Evolutionary conservation across 2,888 invertebrate genomes (phyloP).

Genomic region (Eupithecia inturbata): DNA sequence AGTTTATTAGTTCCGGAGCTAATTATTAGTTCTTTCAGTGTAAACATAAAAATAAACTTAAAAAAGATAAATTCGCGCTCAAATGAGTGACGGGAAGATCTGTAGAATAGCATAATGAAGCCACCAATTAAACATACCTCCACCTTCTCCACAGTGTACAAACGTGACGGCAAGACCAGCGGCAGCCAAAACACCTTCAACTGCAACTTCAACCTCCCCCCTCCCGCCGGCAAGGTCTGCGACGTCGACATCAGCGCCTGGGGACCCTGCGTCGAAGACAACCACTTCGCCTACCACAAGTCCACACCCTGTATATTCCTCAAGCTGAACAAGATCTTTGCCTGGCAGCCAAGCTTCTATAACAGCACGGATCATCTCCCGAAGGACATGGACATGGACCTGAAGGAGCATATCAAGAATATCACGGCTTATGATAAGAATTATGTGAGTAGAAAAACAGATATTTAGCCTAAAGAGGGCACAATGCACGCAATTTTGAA

Average conservation of each 20-base stretch:
- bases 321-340: constrained; percentile 97
- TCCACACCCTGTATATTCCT: constrained; percentile 97
- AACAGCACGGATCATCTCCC: constrained; percentile 89
- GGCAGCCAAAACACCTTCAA: constrained; percentile 90
- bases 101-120: neutral
- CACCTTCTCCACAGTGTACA: constrained; percentile 83
- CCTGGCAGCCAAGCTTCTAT: constrained; percentile 94
- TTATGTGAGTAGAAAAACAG: constrained; percentile 61
- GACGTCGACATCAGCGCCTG: constrained; percentile 93
- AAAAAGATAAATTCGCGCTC: neutral
- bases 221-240: constrained; percentile 91
- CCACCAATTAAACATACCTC: neutral
- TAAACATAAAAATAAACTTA: neutral
- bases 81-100: neutral
- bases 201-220: constrained; percentile 89
- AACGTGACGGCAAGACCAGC: constrained; percentile 88
- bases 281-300: constrained; percentile 94
- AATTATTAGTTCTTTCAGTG: neutral
- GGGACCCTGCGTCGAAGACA: constrained; percentile 91
- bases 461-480: too few species aligned
- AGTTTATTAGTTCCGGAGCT: too few species aligned
- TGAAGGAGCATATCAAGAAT: constrained; percentile 87
- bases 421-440: constrained; percentile 78
- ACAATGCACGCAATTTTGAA: too few species aligned
- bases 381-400: constrained; percentile 87